phyloP scores from a whole-genome alignment of 2,113 vertebrate genomes.

The Recurvirostra avosetta region DNA sequence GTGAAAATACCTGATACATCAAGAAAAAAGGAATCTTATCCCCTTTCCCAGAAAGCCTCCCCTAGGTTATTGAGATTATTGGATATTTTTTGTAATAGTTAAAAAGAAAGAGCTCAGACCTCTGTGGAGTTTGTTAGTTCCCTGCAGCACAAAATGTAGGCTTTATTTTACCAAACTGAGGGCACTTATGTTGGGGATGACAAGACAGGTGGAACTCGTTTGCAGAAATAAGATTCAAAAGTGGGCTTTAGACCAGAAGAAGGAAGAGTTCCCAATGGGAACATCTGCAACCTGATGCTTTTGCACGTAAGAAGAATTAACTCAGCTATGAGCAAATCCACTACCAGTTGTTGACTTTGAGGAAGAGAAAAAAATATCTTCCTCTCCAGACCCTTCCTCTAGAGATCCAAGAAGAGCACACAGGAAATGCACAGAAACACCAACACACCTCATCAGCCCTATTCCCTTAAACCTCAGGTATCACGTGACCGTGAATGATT shows the following conservation, averaged over 20 bases:
- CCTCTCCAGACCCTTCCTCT: not conserved
- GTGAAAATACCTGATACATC: not conserved
- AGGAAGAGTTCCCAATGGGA: not conserved
- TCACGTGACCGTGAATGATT: not conserved
- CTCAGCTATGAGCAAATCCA: not conserved
- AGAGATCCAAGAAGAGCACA: not conserved
- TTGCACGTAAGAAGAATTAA: not conserved
- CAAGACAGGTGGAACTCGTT: not conserved
- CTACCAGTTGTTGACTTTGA: not conserved
- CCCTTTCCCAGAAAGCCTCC: not conserved
- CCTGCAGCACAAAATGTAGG: not conserved
- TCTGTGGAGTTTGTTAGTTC: not conserved
- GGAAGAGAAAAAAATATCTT: not conserved
- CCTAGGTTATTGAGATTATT: not conserved
- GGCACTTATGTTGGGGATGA: not conserved
- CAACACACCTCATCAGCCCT: not conserved
- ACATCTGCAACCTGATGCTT: constrained; percentile 14
- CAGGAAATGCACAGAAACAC: not conserved
- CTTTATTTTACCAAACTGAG: not conserved
- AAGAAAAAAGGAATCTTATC: not conserved
- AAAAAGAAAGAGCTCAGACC: not conserved
- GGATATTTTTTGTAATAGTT: not conserved
- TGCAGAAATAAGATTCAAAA: constrained; percentile 10
- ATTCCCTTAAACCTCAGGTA: not conserved
- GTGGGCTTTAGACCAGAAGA: not conserved